phyloP scores from a whole-genome alignment of 2,113 vertebrate genomes.

The Myrmophylax atrothorax region DNA sequence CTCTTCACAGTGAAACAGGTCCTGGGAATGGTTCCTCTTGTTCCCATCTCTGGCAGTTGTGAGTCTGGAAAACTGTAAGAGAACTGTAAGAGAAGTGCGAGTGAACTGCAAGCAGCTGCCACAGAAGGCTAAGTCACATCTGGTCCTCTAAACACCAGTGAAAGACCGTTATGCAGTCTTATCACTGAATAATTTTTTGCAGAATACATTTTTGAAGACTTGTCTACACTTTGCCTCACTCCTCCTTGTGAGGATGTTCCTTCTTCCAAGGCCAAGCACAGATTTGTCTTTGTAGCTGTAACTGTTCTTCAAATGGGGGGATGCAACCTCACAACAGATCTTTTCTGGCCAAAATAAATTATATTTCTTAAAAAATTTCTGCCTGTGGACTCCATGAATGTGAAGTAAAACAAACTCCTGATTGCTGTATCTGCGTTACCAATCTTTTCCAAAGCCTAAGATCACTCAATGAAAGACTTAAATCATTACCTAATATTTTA shows the following conservation, averaged over 20 bases:
- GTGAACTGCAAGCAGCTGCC: background rate
- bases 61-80: background rate
- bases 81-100: background rate
- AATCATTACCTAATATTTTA: background rate
- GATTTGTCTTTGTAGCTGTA: background rate
- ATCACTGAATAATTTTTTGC: background rate
- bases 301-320: background rate
- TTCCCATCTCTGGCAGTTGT: background rate
- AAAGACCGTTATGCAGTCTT: background rate
- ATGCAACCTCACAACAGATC: background rate
- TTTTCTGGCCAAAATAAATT: background rate
- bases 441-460: background rate
- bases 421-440: background rate
- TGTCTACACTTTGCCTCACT: accelerated
- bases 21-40: background rate
- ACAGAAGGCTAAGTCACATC: background rate
- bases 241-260: background rate
- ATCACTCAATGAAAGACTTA: background rate
- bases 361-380: background rate
- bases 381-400: accelerated
- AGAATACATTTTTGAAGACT: background rate
- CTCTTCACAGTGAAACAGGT: background rate
- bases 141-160: background rate
- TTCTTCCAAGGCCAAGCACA: background rate
- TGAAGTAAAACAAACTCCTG: background rate